Percentiles rank a stretch among this genome's conserved stretches.
These are phyloP conservation scores for Actenoides hombroni DNA, from an alignment of 2,113 vertebrate species.

Conservation along the genomic window DNA sequence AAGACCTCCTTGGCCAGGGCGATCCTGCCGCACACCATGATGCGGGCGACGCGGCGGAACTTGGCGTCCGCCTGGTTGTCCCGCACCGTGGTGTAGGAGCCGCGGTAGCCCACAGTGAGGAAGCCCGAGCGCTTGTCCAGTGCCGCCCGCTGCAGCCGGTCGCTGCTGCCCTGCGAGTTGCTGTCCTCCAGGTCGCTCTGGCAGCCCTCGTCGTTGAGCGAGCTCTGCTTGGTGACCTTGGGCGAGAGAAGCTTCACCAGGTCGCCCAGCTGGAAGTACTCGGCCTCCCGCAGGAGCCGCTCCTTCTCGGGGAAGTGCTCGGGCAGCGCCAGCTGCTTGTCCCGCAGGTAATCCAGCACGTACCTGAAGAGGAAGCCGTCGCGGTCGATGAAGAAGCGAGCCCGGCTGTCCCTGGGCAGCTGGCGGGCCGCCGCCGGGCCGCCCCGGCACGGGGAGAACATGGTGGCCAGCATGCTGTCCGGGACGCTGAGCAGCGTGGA, in stretches of 20 bases:
- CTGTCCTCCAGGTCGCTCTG: conserved; percentile 88
- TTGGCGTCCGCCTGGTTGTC: conserved; percentile 86
- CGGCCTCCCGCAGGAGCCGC: conserved; percentile 85
- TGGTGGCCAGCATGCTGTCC: conserved; percentile 83
- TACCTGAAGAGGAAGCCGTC: conserved; percentile 92
- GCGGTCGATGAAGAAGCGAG: conserved; percentile 89
- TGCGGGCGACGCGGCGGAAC: conserved; percentile 86
- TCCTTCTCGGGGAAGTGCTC: conserved; percentile 91
- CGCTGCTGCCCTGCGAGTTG: conserved; percentile 81
- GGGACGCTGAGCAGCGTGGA: conserved; percentile 86
- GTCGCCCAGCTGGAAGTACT: conserved; percentile 85
- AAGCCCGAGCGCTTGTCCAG: conserved; percentile 84
- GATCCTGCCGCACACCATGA: conserved; percentile 88
- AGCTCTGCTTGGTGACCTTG: conserved; percentile 83
- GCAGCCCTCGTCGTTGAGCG: conserved; percentile 87
- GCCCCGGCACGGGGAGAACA: conserved; percentile 79
- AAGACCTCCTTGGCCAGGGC: conserved; percentile 89
- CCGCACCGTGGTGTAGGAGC: conserved; percentile 83
- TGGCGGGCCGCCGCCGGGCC: conserved; percentile 74
- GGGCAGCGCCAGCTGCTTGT: conserved; percentile 86
- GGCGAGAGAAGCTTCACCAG: conserved; percentile 84
- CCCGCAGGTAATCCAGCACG: conserved; percentile 86
- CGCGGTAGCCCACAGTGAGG: conserved; percentile 86
- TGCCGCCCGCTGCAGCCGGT: conserved; percentile 67
- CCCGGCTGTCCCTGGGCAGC: conserved; percentile 85